Evolutionary conservation across 1,140 invertebrate species (phyloP).

Genomic region (Lasioglossum albipes): DNA sequence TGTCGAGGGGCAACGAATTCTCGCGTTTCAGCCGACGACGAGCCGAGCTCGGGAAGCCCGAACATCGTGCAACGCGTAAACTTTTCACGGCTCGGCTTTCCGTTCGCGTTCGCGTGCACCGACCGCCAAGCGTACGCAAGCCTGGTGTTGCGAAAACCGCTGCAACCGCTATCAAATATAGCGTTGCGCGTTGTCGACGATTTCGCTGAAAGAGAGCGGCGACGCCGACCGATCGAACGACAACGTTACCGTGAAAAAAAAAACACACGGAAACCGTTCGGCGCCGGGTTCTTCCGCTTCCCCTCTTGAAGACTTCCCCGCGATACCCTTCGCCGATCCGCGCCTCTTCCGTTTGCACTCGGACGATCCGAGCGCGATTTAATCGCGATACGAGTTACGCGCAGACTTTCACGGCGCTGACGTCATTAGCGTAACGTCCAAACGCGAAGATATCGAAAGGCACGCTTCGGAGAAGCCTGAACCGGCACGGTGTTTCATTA

Average conservation of each 20-base stretch:
- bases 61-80: slow-evolving; percentile 20
- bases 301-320: no score
- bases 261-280: not conserved
- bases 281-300: no score
- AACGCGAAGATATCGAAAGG: slow-evolving; percentile 17
- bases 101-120: slow-evolving; percentile 23
- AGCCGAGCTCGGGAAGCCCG: slow-evolving; percentile 32
- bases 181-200: slow-evolving; percentile 18
- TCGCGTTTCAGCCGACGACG: slow-evolving; percentile 59
- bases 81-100: slow-evolving; percentile 40
- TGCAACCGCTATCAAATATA: slow-evolving; percentile 52
- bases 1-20: slow-evolving; percentile 58
- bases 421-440: slow-evolving; percentile 24
- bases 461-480: not conserved
- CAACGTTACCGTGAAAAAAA: not conserved
- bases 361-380: slow-evolving; percentile 12
- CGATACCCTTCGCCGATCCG: not conserved
- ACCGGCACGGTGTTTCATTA: slow-evolving; percentile 6
- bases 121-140: not conserved
- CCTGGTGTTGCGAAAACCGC: slow-evolving; percentile 49
- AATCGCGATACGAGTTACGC: slow-evolving; percentile 27
- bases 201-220: not conserved
- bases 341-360: not conserved
- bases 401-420: slow-evolving; percentile 34
- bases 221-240: not conserved